Evolutionary conservation across 2,797 vertebrate species (phyloP), one percentile per base, ranked within the genome.

Genomic region (Pseudomugil gertrudae): DNA sequence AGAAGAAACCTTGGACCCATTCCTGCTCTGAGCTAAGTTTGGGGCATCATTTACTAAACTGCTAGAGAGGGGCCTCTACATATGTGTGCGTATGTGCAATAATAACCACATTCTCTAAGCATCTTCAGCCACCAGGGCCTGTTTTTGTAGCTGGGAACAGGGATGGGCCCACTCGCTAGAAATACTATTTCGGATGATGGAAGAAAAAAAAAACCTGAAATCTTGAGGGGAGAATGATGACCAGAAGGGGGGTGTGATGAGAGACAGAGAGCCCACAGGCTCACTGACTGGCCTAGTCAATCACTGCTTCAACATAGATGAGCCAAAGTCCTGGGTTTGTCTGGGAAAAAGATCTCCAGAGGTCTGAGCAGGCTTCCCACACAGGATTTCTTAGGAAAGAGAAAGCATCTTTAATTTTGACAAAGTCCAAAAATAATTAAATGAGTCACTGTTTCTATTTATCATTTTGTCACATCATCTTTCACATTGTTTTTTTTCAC

Each of bases 81-180:
- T 76, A 55, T 74, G 32, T 36, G 35, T 36, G 79, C 72, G 80
- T 81, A 48, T 84, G 76, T 76, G 86, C 90, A 92, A 89, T 92
- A 94, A 94, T 94, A 95, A 94, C 93, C 93, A 92, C 93, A 94
- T 93, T 93, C 92, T 91, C 90, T 83, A 91, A 92, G 93, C 91
- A 94, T 94, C 93, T 93, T 95, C 88, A 74, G 89, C 85, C 90
- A 91, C 89, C 70, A 69, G 80, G 84, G 86, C 89, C 89, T 94
- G 93, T 94, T 94, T 94, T 93, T 93, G 93, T 93, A 93, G 92
- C 92, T 92, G 92, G 90, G 92, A 92, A 92, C 83, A 83, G 91
- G 90, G 90, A 93, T 90, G 91, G 92, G 90, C 90, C 80, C 57
- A 65, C 87, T 92, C 84, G 86, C 92, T 93, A 91, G 87, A 82